These are phyloP conservation scores for Cheilinus undulatus DNA, from an alignment of 2,113 vertebrate genomes.

Conservation along the genomic window DNA sequence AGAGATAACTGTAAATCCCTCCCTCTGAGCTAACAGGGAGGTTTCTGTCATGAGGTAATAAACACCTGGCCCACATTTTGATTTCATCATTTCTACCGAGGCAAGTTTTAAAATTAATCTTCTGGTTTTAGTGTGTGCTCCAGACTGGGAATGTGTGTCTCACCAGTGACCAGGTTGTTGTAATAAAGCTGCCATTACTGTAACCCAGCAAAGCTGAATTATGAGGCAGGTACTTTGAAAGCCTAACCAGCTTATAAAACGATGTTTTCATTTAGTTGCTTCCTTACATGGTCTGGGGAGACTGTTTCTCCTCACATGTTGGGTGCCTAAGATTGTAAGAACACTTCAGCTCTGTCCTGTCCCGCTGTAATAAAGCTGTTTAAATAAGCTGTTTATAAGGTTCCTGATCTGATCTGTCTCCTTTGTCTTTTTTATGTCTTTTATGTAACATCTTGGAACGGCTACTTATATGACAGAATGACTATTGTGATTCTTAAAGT, in stretches of 20 bases:
- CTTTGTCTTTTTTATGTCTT: background rate
- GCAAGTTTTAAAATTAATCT: no score
- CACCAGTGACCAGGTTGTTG: background rate
- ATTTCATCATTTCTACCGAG: no score
- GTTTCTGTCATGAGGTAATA: no score
- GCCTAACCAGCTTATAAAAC: no score
- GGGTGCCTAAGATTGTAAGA: background rate
- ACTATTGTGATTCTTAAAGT: background rate
- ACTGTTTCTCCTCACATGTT: background rate
- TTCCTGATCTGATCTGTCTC: background rate
- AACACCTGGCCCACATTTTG: no score
- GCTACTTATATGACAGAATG: conserved; percentile 21
- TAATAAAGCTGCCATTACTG: background rate
- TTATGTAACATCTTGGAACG: background rate
- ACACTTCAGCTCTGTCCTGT: background rate
- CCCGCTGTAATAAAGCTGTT: background rate
- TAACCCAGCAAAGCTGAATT: background rate
- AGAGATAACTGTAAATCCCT: no score
- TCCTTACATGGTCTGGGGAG: background rate
- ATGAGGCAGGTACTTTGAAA: background rate
- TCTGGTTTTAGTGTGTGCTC: no score
- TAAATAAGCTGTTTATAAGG: no score
- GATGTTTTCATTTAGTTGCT: no score
- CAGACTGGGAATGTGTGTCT: no score
- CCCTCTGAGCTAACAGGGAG: no score